Evolutionary conservation across 2,113 vertebrate species (phyloP), one percentile per base, ranked within the genome.

Genomic region (Corythaixoides concolor): DNA sequence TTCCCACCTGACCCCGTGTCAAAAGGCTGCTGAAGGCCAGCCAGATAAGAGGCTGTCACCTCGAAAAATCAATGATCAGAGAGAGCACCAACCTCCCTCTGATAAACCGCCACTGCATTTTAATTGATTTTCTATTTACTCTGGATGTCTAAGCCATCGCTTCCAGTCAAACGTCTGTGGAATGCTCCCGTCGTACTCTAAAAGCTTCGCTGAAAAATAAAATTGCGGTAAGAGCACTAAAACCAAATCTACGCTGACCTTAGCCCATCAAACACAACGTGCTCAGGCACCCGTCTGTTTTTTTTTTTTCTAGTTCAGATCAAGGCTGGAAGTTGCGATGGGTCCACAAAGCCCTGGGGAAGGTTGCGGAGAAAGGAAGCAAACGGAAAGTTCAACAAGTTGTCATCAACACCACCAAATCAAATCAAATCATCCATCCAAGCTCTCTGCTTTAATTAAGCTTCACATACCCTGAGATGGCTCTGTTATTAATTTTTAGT

Each of bases 201-300:
- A 76, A 47, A 50, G 33, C 52, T 63, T 50, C 20, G 11, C 27
- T 15, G 33, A 49, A 45, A 68, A 8, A 60, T 8, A 30, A 80
- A 49, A 28, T 2, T 23, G 19, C 9, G 24, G 2, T 2, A 43
- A 52, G 82, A 58, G 52, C 33, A 12, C 53, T 28, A 22, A 47
- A 37, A 76, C 68, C 43, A 55, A 41, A 19, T 1, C 56, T 6
- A 1, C 3, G 37, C 70, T 43, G 15, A 92, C 32, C 64, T 69
- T 3, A 50, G 50, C 26, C 41, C 35, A 17, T 18, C 21, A 6
- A 37, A 52, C 18, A 8, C 64, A n/a, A 24, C 2, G 3, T 4
- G 11, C 12, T 2, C 1, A 23, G 8, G 5, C 53, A 70, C 35
- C 20, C 1, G 2, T 7, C 50, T 32, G 0, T 2, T 32, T 37